A percentile compares a stretch with the other conserved stretches of the same genome.
phyloP scores from a whole-genome alignment of 2,113 vertebrate species.

The Gymnarchus niloticus region DNA sequence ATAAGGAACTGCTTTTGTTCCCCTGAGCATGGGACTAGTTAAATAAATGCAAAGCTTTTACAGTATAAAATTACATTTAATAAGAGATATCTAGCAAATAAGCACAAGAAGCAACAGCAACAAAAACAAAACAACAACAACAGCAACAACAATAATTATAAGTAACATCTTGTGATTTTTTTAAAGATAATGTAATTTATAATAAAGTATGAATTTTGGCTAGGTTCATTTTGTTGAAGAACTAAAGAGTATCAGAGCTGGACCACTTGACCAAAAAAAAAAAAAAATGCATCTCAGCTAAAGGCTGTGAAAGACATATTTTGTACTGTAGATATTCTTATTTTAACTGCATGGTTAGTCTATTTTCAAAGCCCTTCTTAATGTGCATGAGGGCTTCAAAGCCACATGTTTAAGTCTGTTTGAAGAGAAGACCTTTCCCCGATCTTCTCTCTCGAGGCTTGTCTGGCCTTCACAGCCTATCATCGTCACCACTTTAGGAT shows the following conservation, averaged over 20 bases:
- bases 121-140: not conserved
- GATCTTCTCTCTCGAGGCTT: not conserved
- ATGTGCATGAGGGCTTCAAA: not conserved
- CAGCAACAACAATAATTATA: not conserved
- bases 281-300: not conserved
- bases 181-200: not conserved
- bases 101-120: not conserved
- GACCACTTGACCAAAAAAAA: not conserved
- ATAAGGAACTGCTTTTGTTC: too few relatives aligned
- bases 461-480: not conserved
- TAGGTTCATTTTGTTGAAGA: not conserved
- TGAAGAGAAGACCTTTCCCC: not conserved
- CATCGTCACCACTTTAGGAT: not conserved
- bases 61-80: not conserved
- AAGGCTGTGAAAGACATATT: not conserved
- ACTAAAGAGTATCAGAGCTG: not conserved
- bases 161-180: not conserved
- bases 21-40: not conserved
- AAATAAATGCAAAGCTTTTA: not conserved
- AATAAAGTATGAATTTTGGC: not conserved
- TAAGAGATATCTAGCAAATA: not conserved
- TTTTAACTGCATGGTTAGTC: slow-evolving; percentile 2
- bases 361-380: not conserved
- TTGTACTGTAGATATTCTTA: not conserved
- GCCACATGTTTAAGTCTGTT: not conserved